Base-by-base conservation (phyloP, 1,140 invertebrate genomes). In the Drosophila paulistorum region DNA sequence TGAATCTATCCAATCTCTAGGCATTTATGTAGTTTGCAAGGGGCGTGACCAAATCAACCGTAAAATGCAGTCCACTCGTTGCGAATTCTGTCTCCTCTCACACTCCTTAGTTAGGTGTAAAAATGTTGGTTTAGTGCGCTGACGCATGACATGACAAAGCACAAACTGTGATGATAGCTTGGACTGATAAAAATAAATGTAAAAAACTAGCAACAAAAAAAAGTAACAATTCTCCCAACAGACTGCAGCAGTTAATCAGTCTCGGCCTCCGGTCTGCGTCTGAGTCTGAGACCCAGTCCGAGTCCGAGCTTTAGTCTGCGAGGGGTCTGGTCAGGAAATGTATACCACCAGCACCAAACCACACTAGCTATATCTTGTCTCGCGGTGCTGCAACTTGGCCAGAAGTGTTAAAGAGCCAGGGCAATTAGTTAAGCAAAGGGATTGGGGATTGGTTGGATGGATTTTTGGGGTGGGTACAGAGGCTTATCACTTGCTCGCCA, bases 121-220 rank as follows among this genome's bases (percentile, higher is more conserved):
- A 89, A 89, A 89, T 89, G 84, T 84, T 81, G 81, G 84, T 78
- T 89, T 89, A 89, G 85, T 84, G 74, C 84, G 74, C 65, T 89
- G 85, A 89, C 81, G 84, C 84, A 90, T 89, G 74, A 78, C 51
- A 55, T 58, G 69, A 68, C 61, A 81, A 72, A 83, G 74, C 65
- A 68, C 64, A 80, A 64, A 69, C 69, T 58, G 74, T 69, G 80
- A 80, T 74, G 82, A 74, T 59, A 11, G 57, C 51, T 59, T 23
- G n/a, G 20, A 51, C 67, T 80, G 81, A 85, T 85, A 85, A 77
- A 76, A 69, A 3, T 26, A 42, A 63, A 60, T 58, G 17, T 9
- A 20, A 20, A 51, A 51, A 48, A 17, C 20, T 17, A 48, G 14
- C 35, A 17, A 17, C 1, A 23, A 23, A 51, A 51, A 51, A 23